Conservation (phyloP, 53 echinoderm and acorn worm genomes). For the Antedon mediterranea region DNA sequence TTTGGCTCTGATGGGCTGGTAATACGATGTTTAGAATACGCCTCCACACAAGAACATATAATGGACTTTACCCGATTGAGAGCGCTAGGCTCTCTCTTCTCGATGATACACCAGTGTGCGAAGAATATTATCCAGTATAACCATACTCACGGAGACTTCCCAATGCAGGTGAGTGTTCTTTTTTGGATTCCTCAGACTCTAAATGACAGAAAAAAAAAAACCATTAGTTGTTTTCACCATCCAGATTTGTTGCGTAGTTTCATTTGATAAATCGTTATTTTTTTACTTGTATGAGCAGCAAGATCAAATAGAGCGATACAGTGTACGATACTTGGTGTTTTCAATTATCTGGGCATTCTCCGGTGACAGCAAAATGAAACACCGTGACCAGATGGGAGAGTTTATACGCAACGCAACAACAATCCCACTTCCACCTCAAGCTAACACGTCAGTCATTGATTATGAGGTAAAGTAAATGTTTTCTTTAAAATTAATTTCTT, state of each 20-base stretch:
- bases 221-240: too few relatives aligned
- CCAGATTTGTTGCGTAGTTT: too few relatives aligned
- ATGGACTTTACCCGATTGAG: constrained; percentile 97
- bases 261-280: too few relatives aligned
- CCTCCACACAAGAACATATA: constrained; percentile 77
- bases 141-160: constrained; percentile 80
- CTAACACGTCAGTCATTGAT: constrained; percentile 68
- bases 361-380: constrained; percentile 89
- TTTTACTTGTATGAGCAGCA: constrained; percentile 23
- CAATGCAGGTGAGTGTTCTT: constrained; percentile 63
- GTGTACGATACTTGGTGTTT: constrained; percentile 73
- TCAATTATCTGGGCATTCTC: constrained; percentile 91
- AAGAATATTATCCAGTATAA: constrained; percentile 89
- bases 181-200: too few relatives aligned
- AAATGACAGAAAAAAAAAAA: too few relatives aligned
- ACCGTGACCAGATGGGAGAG: constrained; percentile 65
- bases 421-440: constrained; percentile 74
- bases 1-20: constrained; percentile 76
- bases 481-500: too few relatives aligned
- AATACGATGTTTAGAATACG: constrained; percentile 67
- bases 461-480: too few relatives aligned
- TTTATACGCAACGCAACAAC: constrained; percentile 95
- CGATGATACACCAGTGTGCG: constrained; percentile 77
- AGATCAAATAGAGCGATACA: constrained; percentile 88
- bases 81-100: constrained; percentile 82